Evolutionary conservation across 2,888 invertebrate genomes (phyloP), one percentile per base, ranked within the genome.

Genomic region (Orthonevra nobilis): DNA sequence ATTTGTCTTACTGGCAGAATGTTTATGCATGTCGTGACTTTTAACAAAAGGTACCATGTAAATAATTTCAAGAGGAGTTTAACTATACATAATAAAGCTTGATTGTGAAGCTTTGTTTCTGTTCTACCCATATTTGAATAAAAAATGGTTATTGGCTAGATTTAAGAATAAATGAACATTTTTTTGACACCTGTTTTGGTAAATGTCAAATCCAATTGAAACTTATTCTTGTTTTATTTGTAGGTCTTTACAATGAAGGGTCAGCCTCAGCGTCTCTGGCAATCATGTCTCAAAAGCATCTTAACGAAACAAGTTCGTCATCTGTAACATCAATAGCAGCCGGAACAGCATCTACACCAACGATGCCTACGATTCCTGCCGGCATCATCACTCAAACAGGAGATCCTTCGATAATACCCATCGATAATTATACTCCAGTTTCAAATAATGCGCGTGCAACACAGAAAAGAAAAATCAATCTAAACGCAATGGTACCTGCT

Each of bases 211-310:
- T 23, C 5, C 23, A 23, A n/a, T 23, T 23, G 5, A 23, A 4
- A 5, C 5, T 23, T 23, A 23, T 23, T 23, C 3, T n/a, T 7
- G 3, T 14, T 28, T 26, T 1, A 12, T 2, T 34, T 32, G 15
- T 14, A 79, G 79, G 54, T 14, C 48, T 68, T 42, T 79, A 61
- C 73, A 79, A 79, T 66, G 73, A 79, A 85, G 86, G 86, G 84
- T 87, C 88, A 84, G 87, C 89, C 85, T 89, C 89, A 85, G 88
- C 89, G 85, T 88, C 88, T 85, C 86, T 89, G 83, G 85, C 86
- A 83, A 83, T 87, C 84, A 85, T 88, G 86, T 88, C 87, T 83
- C 86, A 87, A 85, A 87, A 88, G 87, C 88, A 87, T 87, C 87
- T 60, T n/a, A 54, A 74, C 48, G 58, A 69, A 70, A 64, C 34